Percentiles rank a stretch among this genome's conserved stretches.
These are phyloP conservation scores for Linnaemya vulpina DNA, from an alignment of 2,888 invertebrate genomes.

Conservation along the genomic window DNA sequence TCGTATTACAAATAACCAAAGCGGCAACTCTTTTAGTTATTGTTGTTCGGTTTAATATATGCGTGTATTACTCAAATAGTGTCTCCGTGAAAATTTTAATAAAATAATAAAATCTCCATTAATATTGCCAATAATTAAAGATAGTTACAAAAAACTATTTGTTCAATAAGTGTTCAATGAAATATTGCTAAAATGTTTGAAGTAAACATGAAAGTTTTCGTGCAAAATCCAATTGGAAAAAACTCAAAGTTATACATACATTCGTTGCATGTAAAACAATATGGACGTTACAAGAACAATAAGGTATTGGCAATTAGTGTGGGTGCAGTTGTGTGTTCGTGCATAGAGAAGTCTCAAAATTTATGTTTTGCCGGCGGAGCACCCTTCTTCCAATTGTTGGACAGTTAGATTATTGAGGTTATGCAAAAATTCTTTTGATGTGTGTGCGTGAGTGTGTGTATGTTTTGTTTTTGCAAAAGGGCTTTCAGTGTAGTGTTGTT, in stretches of 20 bases:
- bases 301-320: not conserved
- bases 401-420: not conserved
- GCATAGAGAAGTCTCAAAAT: not conserved
- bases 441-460: no score
- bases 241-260: not conserved
- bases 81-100: not conserved
- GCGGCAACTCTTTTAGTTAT: not conserved
- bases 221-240: not conserved
- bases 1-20: not conserved
- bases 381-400: not conserved
- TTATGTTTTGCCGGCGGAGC: not conserved
- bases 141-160: not conserved
- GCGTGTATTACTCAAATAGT: not conserved
- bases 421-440: not conserved
- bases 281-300: not conserved
- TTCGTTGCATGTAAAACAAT: not conserved
- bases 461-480: no score
- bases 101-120: not conserved
- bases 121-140: not conserved
- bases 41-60: not conserved
- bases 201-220: not conserved
- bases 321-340: not conserved
- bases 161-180: not conserved
- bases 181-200: not conserved
- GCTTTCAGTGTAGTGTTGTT: no score